phyloP scores from a whole-genome alignment of 2,113 vertebrate species.

The Thunnus maccoyii region DNA sequence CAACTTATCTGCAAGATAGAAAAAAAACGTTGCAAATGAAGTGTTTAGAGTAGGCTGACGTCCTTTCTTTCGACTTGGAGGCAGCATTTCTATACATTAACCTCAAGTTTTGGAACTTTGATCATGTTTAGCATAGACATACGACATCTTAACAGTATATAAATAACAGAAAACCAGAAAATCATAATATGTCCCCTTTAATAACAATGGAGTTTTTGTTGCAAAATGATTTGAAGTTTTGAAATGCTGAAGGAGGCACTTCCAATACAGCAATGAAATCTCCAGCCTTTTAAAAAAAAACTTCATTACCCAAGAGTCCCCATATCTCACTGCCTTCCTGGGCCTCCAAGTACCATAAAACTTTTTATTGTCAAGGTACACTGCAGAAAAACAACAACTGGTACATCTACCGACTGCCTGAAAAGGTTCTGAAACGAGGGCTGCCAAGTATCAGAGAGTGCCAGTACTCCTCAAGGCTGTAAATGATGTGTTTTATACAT shows the following conservation, averaged over 20 bases:
- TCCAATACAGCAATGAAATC: background rate
- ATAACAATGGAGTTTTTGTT: background rate
- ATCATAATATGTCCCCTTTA: no score
- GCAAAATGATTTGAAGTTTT: background rate
- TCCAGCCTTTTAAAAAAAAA: background rate
- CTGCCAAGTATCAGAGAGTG: slow-evolving; percentile 15
- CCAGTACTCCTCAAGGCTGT: slow-evolving; percentile 15
- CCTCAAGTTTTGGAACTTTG: no score
- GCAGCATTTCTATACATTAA: no score
- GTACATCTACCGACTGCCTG: background rate
- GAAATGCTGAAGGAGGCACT: no score
- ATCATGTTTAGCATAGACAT: no score
- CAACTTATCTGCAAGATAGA: no score
- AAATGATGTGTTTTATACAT: slow-evolving; percentile 41
- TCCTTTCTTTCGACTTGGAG: no score
- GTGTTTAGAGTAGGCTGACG: no score
- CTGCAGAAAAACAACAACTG: slow-evolving; percentile 17
- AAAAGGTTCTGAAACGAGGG: slow-evolving; percentile 23
- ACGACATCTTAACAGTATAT: no score
- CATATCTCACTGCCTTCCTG: background rate
- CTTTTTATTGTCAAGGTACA: background rate
- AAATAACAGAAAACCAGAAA: no score
- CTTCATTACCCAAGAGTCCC: background rate
- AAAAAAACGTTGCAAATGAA: no score
- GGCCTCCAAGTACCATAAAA: slow-evolving; percentile 16